Evolutionary conservation across 2,797 vertebrate genomes (phyloP).

Genomic region (Micromesistius poutassou): DNA sequence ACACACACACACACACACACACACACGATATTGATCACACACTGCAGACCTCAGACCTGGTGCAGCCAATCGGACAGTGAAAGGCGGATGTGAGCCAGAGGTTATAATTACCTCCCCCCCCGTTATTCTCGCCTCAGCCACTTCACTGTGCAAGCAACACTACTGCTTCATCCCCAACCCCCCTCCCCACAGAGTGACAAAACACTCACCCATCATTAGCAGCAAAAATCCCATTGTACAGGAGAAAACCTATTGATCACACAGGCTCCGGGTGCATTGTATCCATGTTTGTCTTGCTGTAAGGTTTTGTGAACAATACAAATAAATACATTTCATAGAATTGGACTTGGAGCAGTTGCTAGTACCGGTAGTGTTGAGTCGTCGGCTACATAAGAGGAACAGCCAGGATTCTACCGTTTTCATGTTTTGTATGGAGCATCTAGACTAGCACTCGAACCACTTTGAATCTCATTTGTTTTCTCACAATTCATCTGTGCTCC

Average conservation of each 20-base stretch:
- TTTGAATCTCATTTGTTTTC: background rate
- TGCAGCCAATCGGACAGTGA: background rate
- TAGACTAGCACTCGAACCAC: background rate
- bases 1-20: constrained; percentile 3
- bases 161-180: background rate
- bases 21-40: background rate
- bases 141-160: background rate
- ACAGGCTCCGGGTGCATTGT: background rate
- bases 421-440: background rate
- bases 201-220: background rate
- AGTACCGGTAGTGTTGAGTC: background rate
- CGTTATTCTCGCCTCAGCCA: background rate
- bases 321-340: background rate
- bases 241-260: background rate
- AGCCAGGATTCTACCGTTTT: background rate
- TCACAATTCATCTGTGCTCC: background rate
- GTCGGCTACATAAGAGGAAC: background rate
- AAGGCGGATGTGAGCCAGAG: background rate
- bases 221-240: background rate
- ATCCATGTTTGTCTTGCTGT: background rate
- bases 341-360: background rate
- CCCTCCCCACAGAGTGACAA: background rate
- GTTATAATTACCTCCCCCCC: background rate
- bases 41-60: background rate
- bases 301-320: background rate